phyloP scores from a whole-genome alignment of 2,113 vertebrate genomes.

The Microcebus ravelobensis region DNA sequence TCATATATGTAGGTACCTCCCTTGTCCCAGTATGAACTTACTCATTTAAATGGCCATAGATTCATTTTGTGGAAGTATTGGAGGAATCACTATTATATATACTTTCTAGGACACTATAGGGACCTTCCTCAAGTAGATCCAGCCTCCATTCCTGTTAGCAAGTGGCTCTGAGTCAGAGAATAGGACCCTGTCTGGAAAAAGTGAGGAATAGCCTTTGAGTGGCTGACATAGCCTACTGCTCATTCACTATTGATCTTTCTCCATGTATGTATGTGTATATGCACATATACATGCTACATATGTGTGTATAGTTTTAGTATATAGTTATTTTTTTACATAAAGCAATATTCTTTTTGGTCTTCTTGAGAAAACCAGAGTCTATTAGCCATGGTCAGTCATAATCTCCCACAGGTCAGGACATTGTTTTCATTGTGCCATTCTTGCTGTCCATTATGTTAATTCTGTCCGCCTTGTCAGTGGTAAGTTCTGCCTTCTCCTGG shows the following conservation, averaged over 20 bases:
- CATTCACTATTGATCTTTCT: background rate
- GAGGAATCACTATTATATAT: background rate
- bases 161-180: background rate
- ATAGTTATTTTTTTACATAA: background rate
- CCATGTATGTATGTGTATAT: background rate
- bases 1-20: no score
- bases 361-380: background rate
- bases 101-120: background rate
- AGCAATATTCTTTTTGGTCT: background rate
- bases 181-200: background rate
- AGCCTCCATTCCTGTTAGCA: background rate
- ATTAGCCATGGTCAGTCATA: background rate
- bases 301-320: background rate
- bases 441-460: background rate
- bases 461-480: background rate
- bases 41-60: background rate
- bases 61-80: background rate
- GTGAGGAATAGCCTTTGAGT: background rate
- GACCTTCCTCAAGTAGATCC: background rate
- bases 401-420: background rate
- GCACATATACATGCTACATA: no score
- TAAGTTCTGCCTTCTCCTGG: background rate
- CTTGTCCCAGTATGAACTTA: background rate
- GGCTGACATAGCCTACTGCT: background rate
- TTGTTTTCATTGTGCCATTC: background rate